Conservation (phyloP, 1,140 invertebrate species). For the Pseudomyrmex gracilis region DNA sequence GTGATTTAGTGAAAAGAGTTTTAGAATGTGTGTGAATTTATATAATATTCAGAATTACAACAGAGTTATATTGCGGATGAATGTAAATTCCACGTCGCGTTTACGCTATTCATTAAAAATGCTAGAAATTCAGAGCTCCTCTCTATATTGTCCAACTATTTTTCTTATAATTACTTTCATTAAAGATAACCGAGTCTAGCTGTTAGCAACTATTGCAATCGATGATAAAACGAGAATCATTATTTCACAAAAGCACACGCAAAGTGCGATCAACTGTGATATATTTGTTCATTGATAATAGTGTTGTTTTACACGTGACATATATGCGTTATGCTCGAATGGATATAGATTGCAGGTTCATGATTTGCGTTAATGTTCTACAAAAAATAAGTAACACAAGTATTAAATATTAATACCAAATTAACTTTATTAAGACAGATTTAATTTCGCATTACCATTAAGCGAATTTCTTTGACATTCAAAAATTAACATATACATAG, state of each 20-base stretch:
- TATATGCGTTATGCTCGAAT: conserved; percentile 7
- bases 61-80: neutral
- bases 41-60: conserved; percentile 2
- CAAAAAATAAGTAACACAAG: neutral
- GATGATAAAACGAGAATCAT: conserved; percentile 46
- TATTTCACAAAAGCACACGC: conserved; percentile 26
- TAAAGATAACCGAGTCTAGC: conserved; percentile 8
- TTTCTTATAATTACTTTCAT: conserved; percentile 40
- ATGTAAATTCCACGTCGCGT: conserved; percentile 43
- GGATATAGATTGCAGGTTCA: neutral
- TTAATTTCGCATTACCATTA: neutral
- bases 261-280: conserved; percentile 52
- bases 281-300: conserved; percentile 49
- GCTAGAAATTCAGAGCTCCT: conserved; percentile 31
- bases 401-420: neutral
- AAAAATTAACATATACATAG: neutral
- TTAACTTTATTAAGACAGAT: neutral
- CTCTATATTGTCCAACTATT: conserved; percentile 3
- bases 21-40: neutral
- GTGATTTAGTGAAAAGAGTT: neutral
- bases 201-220: conserved; percentile 33
- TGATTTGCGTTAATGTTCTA: neutral
- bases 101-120: conserved; percentile 31
- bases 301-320: conserved; percentile 14
- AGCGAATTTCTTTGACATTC: neutral